Conservation (phyloP, 2,888 invertebrate genomes). For the Merodon equestris region DNA sequence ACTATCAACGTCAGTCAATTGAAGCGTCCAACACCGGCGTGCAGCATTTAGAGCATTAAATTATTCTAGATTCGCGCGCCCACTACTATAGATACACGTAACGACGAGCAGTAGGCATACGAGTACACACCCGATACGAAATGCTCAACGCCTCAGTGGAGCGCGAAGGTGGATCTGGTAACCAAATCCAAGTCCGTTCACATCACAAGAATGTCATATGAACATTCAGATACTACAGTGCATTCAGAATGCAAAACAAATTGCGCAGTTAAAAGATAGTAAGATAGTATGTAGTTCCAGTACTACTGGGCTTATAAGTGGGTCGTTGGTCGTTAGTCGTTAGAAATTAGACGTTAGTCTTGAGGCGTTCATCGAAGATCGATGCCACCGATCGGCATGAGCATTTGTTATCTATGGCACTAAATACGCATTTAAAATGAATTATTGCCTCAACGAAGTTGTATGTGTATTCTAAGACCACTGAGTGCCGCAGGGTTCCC, state of each 20-base stretch:
- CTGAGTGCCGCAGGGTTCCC: conserved; percentile 57
- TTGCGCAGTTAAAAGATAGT: conserved; percentile 31
- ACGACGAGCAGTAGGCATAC: neutral
- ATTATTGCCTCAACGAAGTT: conserved; percentile 44
- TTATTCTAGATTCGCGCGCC: conserved; percentile 63
- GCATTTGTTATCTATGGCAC: conserved; percentile 57
- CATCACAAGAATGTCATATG: conserved; percentile 28
- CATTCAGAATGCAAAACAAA: conserved; percentile 47
- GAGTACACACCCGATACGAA: conserved; percentile 11
- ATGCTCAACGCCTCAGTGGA: conserved; percentile 43
- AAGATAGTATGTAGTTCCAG: neutral
- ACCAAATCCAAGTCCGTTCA: conserved; percentile 37
- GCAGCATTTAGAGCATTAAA: conserved; percentile 52
- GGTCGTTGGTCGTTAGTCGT: conserved; percentile 17
- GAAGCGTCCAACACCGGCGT: conserved; percentile 6
- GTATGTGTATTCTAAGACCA: conserved; percentile 23
- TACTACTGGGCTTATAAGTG: conserved; percentile 17
- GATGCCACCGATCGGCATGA: conserved; percentile 36
- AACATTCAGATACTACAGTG: conserved; percentile 11
- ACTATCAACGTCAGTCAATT: conserved; percentile 50
- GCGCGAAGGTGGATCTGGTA: conserved; percentile 53
- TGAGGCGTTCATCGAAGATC: conserved; percentile 23
- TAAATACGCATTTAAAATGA: conserved; percentile 65
- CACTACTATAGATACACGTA: too few relatives aligned
- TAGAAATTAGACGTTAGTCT: too few relatives aligned